Conservation (phyloP, 2,113 vertebrate genomes). For the Eclectus roratus region DNA sequence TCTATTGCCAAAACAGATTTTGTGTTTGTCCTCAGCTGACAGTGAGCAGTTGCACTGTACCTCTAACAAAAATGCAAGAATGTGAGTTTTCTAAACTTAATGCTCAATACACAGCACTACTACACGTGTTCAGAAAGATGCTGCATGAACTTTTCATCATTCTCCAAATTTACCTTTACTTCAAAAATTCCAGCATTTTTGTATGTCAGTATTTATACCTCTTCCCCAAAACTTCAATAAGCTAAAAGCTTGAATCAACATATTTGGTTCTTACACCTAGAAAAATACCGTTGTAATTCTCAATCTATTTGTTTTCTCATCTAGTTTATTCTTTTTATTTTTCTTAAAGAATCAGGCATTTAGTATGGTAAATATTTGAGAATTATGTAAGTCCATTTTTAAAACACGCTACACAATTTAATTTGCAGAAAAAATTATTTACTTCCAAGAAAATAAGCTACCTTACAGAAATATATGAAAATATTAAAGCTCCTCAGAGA, state of each 20-base stretch:
- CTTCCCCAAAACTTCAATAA: background rate
- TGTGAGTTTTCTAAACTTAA: background rate
- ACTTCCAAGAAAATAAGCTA: background rate
- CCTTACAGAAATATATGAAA: background rate
- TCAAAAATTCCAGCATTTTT: background rate
- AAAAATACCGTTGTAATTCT: background rate
- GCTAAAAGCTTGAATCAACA: background rate
- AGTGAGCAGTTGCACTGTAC: background rate
- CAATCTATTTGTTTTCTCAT: background rate
- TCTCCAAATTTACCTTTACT: background rate
- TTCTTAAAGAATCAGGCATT: background rate
- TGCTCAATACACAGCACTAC: background rate
- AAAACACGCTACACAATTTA: constrained; percentile 43
- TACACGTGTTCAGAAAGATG: background rate
- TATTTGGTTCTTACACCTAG: background rate
- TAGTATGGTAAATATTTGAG: background rate
- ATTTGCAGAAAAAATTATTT: constrained; percentile 27
- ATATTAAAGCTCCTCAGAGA: background rate
- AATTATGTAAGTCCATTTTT: background rate
- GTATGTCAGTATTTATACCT: background rate
- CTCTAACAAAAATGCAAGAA: background rate
- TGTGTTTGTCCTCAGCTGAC: background rate
- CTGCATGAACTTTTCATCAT: background rate
- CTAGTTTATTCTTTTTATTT: background rate
- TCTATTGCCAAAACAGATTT: background rate